These are phyloP conservation scores for Ditylenchus weischeri DNA, from an alignment of 2,888 invertebrate genomes.

Conservation along the genomic window DNA sequence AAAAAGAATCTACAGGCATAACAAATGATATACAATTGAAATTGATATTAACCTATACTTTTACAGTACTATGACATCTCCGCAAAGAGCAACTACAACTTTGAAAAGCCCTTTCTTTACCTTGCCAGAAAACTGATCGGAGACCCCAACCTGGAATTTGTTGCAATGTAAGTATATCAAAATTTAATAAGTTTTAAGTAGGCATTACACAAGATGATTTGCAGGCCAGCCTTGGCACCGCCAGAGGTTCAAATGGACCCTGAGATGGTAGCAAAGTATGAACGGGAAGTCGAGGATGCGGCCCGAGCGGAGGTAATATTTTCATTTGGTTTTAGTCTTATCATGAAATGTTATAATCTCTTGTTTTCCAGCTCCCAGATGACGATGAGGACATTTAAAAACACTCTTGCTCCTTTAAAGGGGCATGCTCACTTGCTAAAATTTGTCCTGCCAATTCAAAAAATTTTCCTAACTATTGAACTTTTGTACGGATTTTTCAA, in stretches of 20 bases:
- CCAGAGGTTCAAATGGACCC: conserved; percentile 99
- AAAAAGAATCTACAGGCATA: conserved; percentile 96
- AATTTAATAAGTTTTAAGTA: too few relatives aligned
- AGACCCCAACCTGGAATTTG: conserved; percentile 97
- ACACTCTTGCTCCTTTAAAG: too few relatives aligned
- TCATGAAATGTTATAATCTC: too few relatives aligned
- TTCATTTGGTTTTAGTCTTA: too few relatives aligned
- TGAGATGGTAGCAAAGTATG: conserved; percentile 90
- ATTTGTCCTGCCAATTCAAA: too few relatives aligned
- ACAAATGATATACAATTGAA: too few relatives aligned
- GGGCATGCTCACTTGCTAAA: too few relatives aligned
- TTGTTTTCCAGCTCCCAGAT: conserved; percentile 71
- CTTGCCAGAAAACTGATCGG: conserved; percentile 85
- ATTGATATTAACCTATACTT: neutral
- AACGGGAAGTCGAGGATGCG: conserved; percentile 89
- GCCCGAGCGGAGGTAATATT: conserved; percentile 74
- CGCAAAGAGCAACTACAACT: conserved; percentile 99
- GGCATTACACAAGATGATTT: too few relatives aligned
- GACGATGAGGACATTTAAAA: conserved; percentile 77
- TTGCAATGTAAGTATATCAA: conserved; percentile 71
- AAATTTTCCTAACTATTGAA: too few relatives aligned
- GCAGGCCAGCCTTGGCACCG: conserved; percentile 82
- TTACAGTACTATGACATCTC: conserved; percentile 97
- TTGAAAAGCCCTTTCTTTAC: conserved; percentile 99
- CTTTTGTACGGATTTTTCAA: too few relatives aligned